Conservation (phyloP, 2,797 vertebrate species). For the Aeoliscus strigatus region DNA sequence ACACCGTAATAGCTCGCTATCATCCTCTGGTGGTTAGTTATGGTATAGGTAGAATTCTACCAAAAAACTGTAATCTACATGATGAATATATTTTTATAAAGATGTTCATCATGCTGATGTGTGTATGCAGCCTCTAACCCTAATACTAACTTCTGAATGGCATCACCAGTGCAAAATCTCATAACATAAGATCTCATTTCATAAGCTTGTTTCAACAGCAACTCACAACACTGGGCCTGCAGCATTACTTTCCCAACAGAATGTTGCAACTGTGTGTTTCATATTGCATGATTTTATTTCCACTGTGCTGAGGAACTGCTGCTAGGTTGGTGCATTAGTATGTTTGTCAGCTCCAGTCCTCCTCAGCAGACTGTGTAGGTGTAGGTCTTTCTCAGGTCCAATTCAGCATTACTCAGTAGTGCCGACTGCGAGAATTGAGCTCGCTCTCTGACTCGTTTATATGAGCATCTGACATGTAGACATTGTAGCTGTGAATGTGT, state of each 20-base stretch:
- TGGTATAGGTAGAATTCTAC: too few species aligned
- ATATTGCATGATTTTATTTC: conserved; percentile 6
- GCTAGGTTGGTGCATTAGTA: conserved; percentile 3
- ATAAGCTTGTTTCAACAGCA: too few species aligned
- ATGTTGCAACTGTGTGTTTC: background rate
- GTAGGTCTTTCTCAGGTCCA: conserved; percentile 20
- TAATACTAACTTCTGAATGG: too few species aligned
- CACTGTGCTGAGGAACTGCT: background rate
- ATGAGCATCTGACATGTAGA: conserved; percentile 16
- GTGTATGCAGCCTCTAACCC: too few species aligned
- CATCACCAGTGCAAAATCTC: too few species aligned
- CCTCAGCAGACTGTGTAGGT: conserved; percentile 37
- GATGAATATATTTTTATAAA: too few species aligned
- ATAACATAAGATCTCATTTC: too few species aligned
- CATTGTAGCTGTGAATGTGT: conserved; percentile 11
- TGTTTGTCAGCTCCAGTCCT: conserved; percentile 11
- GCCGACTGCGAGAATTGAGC: conserved; percentile 16
- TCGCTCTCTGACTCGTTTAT: conserved; percentile 7
- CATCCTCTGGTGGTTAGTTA: too few species aligned
- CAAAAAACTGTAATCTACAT: too few species aligned
- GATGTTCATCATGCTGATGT: too few species aligned
- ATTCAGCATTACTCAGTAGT: conserved; percentile 31
- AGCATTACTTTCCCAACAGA: background rate
- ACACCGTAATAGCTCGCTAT: too few species aligned
- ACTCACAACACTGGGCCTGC: too few species aligned